These are phyloP conservation scores for Alosa sapidissima DNA, from an alignment of 2,797 vertebrate genomes.

Conservation along the genomic window DNA sequence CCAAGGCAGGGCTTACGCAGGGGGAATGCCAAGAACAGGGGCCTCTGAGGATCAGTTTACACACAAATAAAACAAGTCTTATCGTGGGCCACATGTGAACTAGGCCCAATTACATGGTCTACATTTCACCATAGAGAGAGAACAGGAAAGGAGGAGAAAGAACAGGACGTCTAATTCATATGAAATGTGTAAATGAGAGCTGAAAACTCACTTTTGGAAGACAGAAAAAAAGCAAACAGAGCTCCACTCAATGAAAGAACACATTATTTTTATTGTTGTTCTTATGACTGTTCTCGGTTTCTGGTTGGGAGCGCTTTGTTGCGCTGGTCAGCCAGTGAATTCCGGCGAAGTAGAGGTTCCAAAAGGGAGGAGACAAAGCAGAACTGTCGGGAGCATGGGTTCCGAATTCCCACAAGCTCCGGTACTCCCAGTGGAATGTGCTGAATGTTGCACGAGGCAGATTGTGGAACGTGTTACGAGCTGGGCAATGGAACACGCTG, in stretches of 20 bases:
- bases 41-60: constrained; percentile 66
- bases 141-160: constrained; percentile 46
- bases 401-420: background rate
- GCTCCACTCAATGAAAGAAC: constrained; percentile 53
- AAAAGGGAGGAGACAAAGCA: background rate
- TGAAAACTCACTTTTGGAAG: background rate
- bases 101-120: constrained; percentile 70
- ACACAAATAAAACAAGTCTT: constrained; percentile 70
- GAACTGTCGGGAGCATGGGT: background rate
- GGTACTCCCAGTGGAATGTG: constrained; percentile 6
- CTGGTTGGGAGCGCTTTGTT: constrained; percentile 2
- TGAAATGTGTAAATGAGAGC: background rate
- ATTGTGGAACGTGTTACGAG: background rate
- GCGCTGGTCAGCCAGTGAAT: background rate
- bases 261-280: constrained; percentile 27
- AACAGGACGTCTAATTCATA: constrained; percentile 57
- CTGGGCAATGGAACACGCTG: background rate
- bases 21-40: background rate
- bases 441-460: background rate
- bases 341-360: background rate
- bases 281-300: constrained; percentile 35
- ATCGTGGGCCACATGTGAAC: constrained; percentile 69
- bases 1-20: constrained; percentile 63
- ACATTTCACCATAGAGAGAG: constrained; percentile 69
- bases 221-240: constrained; percentile 5